Base-by-base conservation (phyloP, 2,797 vertebrate genomes). In the Chelon auratus region DNA sequence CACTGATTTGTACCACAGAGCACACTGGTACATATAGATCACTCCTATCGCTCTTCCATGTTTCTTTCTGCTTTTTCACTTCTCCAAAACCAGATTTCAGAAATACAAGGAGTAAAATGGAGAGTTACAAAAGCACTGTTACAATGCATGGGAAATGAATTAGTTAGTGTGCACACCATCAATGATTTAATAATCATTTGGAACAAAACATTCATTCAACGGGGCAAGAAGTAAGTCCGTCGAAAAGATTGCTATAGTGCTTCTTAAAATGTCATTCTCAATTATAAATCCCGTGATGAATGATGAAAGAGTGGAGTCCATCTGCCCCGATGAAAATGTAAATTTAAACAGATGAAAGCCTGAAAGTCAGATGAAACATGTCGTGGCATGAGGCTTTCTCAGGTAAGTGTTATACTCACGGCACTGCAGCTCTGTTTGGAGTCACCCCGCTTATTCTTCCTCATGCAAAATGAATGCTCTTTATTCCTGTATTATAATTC, bases 171-270 rank as follows among this genome's bases (percentile, higher is more conserved):
- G 57, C 50, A 30, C 9, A 10, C 33, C 42, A 77, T 80, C 52
- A 81, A 60, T 73, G 67, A 67, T 82, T 68, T 48, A 79, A 24
- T 56, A 69, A 77, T 80, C 20, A 65, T 36, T 17, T 68, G 45
- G 65, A 78, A 64, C 33, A 59, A 68, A 59, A 67, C 63, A 58
- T 33, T 61, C 9, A 36, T 15, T 42, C 43, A 62, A 15, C 15
- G 8, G 14, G 40, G 18, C 8, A 26, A 47, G 18, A 50, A 62
- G 61, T 64, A 48, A 70, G 24, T 62, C 10, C 33, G 4, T 5
- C 12, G 39, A 12, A 14, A 53, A 72, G 54, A 47, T 2, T 24
- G 11, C 11, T 52, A 45, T 22, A 48, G 43, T 30, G 42, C 37
- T 33, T 52, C 14, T 66, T 36, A 36, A 54, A 63, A 62, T 1